Conservation (phyloP, 64 coral and sea anemone species). For the Dendrophyllia cribrosa region DNA sequence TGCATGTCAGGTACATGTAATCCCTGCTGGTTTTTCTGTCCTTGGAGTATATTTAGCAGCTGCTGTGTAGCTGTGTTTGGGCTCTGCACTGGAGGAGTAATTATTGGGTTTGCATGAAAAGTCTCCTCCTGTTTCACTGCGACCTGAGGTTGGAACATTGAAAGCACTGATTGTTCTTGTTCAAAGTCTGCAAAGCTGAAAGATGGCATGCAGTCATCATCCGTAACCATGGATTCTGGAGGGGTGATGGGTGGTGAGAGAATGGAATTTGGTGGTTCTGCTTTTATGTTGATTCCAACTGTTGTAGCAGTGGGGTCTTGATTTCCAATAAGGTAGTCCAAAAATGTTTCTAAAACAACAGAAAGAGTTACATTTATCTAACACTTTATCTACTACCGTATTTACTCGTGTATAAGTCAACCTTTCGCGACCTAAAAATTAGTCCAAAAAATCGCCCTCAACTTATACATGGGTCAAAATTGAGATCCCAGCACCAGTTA, state of each 20-base stretch:
- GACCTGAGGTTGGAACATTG: conserved; percentile 1
- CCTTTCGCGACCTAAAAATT: too few relatives aligned
- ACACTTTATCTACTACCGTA: too few relatives aligned
- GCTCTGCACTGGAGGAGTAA: not conserved
- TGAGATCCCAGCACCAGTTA: too few relatives aligned
- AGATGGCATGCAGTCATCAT: conserved; percentile 18
- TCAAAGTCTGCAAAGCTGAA: conserved; percentile 4
- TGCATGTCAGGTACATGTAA: not conserved
- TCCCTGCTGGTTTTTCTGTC: conserved; percentile 20
- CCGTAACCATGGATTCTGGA: conserved; percentile 63
- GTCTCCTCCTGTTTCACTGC: conserved; percentile 10
- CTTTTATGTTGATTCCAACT: conserved; percentile 43
- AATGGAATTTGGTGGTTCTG: conserved; percentile 21
- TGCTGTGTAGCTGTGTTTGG: conserved; percentile 19
- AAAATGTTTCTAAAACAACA: conserved; percentile 26
- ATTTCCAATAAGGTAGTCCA: conserved; percentile 27
- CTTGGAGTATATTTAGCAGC: conserved; percentile 14
- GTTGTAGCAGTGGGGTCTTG: not conserved
- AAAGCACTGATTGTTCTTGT: conserved; percentile 16
- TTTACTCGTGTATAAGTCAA: too few relatives aligned
- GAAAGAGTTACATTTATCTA: not conserved
- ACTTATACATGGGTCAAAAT: too few relatives aligned
- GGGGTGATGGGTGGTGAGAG: conserved; percentile 67
- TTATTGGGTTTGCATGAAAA: not conserved
- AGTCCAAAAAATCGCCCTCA: too few relatives aligned